Evolutionary conservation across 2,113 vertebrate species (phyloP).

Genomic region (Brevimyrus niger): DNA sequence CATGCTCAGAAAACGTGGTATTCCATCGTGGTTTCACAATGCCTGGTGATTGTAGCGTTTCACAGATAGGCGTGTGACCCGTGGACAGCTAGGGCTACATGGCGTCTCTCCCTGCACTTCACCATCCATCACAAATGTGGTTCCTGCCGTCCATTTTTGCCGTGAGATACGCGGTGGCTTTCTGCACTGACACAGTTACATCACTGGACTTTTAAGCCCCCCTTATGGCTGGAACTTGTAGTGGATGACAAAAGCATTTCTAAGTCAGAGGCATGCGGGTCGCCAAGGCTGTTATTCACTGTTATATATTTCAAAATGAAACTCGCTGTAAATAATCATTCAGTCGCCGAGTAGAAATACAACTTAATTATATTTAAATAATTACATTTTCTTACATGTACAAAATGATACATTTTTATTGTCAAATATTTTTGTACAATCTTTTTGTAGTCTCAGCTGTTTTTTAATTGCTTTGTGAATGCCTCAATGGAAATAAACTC

Average conservation of each 20-base stretch:
- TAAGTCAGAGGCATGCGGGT: background rate
- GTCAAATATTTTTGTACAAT: conserved; percentile 5
- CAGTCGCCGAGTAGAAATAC: background rate
- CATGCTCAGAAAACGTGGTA: background rate
- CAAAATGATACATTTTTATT: background rate
- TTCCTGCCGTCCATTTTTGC: background rate
- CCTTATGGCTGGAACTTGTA: background rate
- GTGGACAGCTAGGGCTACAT: background rate
- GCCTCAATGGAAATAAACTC: background rate
- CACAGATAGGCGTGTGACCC: background rate
- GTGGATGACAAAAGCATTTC: background rate
- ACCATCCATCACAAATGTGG: background rate
- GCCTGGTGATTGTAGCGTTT: background rate
- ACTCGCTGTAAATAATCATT: background rate
- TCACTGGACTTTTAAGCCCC: background rate
- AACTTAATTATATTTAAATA: background rate
- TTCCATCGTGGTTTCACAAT: background rate
- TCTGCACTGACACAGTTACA: background rate
- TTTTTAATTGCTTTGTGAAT: background rate
- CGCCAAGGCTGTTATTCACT: background rate
- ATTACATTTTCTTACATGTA: background rate
- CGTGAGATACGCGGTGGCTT: background rate
- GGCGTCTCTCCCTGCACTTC: background rate
- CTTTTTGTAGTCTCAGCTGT: background rate
- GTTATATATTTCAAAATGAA: background rate